These are phyloP conservation scores for Zophobas atratus DNA, from an alignment of 1,140 invertebrate genomes.

Conservation along the genomic window DNA sequence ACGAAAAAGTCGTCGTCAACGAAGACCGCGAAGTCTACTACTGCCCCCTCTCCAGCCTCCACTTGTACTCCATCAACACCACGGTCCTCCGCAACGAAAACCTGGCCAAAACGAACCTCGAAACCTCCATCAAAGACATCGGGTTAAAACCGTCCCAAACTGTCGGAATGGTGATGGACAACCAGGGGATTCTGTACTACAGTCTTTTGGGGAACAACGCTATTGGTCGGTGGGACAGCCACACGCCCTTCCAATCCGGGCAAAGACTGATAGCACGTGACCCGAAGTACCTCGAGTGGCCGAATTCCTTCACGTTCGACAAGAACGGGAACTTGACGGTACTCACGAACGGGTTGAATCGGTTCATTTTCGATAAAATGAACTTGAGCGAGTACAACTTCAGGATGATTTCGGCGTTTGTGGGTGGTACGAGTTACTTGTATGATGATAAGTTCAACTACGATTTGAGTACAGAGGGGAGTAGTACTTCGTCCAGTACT, in stretches of 20 bases:
- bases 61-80: conserved; percentile 76
- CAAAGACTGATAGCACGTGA: conserved; percentile 76
- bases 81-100: conserved; percentile 72
- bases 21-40: conserved; percentile 76
- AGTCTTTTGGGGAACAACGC: conserved; percentile 77
- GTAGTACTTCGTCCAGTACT: not conserved
- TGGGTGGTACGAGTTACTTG: conserved; percentile 76
- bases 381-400: conserved; percentile 65
- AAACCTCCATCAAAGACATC: conserved; percentile 70
- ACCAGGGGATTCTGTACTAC: conserved; percentile 77
- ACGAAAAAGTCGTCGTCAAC: conserved; percentile 51
- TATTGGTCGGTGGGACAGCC: conserved; percentile 78
- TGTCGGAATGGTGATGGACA: conserved; percentile 81
- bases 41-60: conserved; percentile 76
- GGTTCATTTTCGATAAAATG: conserved; percentile 67
- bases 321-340: conserved; percentile 76
- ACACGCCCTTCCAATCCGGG: conserved; percentile 65
- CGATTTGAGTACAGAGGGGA: not conserved
- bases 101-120: conserved; percentile 49
- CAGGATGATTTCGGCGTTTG: conserved; percentile 63
- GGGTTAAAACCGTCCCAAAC: conserved; percentile 77
- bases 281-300: conserved; percentile 79
- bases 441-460: conserved; percentile 65
- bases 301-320: conserved; percentile 79
- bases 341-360: conserved; percentile 77